Base-by-base conservation (phyloP, 2,888 invertebrate species). In the Ormia ochracea region DNA sequence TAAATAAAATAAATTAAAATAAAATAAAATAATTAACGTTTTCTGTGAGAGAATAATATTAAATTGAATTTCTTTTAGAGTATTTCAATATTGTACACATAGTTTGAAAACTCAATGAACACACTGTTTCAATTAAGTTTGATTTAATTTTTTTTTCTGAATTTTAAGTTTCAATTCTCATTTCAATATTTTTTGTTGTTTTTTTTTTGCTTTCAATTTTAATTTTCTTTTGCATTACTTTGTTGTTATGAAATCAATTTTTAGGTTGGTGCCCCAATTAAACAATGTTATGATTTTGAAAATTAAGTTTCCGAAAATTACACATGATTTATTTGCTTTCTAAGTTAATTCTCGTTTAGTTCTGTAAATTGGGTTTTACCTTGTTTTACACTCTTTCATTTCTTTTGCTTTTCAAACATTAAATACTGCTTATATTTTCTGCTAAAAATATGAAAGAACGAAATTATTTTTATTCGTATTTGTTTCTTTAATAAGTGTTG, bases 401-500 rank as follows among this genome's bases (percentile, higher is more conserved):
- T 45, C 58, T 52, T 28, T 43, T 36, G 4, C 41, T 59, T 48
- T 76, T 31, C 19, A 0, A 56, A 58, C 45, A 54, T 59, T 59
- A 10, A 52, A 33, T 21, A 21, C 36, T 12, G 4, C 56, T 68
- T 63, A 36, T 66, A 61, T 70, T 75, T 54, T 66, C 38, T 72
- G 75, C 45, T 61, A 70, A 61, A n/a, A 59, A 79, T 38, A 1
- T 48, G 6, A 28, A 63, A 50, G 52, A 14, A 41, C 43, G 26
- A 59, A 73, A 38, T 19, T 70, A 65, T 75, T 70, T 17, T 68
- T 80, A 52, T 80, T 63, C 45, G 68, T 76, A 76, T 68, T 76
- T 76, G 76, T 76, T 80, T 66, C 58, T 43, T 76, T 80, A 63
- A 50, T 80, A 80, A 76, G 54, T 82, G 78, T 81, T 81, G 38